Conservation (phyloP, 2,797 vertebrate genomes). For the Lagodon rhomboides region DNA sequence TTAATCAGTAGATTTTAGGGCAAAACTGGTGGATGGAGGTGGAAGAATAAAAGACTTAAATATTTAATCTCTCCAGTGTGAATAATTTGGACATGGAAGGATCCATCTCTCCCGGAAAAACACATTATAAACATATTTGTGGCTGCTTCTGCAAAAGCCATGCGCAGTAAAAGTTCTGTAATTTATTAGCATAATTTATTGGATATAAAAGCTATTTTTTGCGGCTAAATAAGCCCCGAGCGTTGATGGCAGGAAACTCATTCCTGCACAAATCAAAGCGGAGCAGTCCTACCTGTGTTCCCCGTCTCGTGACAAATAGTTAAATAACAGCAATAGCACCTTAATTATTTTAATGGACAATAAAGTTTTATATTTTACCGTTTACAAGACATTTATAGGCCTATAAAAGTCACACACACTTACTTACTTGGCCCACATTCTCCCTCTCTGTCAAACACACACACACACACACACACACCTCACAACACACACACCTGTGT, state of each 20-base stretch:
- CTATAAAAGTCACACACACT: slow-evolving; percentile 94
- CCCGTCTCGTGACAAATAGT: slow-evolving; percentile 56
- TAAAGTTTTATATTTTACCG: slow-evolving; percentile 82
- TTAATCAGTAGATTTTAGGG: too few species aligned
- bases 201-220: background rate
- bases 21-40: too few species aligned
- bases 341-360: slow-evolving; percentile 82
- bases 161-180: background rate
- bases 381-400: slow-evolving; percentile 95
- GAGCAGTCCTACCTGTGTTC: slow-evolving; percentile 27
- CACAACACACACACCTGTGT: slow-evolving; percentile 59
- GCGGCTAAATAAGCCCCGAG: too few species aligned
- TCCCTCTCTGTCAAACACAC: slow-evolving; percentile 27
- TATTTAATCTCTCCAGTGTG: too few species aligned
- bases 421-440: slow-evolving; percentile 61
- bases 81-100: too few species aligned
- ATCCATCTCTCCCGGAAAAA: too few species aligned
- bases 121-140: background rate
- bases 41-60: too few species aligned
- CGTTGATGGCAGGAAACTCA: background rate
- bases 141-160: background rate
- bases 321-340: slow-evolving; percentile 71
- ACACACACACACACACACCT: slow-evolving; percentile 25
- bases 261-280: background rate
- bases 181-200: background rate